Percentiles rank a stretch among this genome's conserved stretches.
These are phyloP conservation scores for Asarcornis scutulata DNA, from an alignment of 2,113 vertebrate species.

Conservation along the genomic window DNA sequence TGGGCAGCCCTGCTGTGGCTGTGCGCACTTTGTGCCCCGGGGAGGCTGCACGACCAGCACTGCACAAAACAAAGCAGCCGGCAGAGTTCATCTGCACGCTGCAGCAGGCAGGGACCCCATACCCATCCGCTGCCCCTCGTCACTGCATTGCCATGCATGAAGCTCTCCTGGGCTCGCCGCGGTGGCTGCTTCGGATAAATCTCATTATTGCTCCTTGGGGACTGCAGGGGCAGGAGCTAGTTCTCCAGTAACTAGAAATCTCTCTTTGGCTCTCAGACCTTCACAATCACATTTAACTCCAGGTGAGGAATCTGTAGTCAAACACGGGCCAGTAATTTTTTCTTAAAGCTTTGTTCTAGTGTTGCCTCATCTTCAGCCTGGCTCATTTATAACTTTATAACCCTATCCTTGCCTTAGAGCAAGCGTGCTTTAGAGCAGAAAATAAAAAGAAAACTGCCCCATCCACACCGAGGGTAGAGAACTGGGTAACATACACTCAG, in stretches of 20 bases:
- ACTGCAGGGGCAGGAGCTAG: slow-evolving; percentile 54
- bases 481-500: background rate
- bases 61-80: background rate
- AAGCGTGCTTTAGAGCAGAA: background rate
- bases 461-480: background rate
- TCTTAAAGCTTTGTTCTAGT: slow-evolving; percentile 37
- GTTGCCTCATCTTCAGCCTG: slow-evolving; percentile 34
- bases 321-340: slow-evolving; percentile 55
- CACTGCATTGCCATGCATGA: background rate
- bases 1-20: fast-evolving
- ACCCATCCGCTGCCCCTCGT: background rate
- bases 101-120: background rate
- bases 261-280: slow-evolving; percentile 58
- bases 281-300: slow-evolving; percentile 69
- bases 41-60: background rate
- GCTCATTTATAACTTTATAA: slow-evolving; percentile 1
- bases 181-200: slow-evolving; percentile 42
- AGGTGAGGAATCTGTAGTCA: slow-evolving; percentile 67
- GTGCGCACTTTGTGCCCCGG: fast-evolving
- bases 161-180: background rate
- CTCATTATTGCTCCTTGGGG: slow-evolving; percentile 66
- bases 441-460: background rate
- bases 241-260: slow-evolving; percentile 62
- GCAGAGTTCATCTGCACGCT: background rate
- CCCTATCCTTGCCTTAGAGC: background rate